A percentile compares a stretch with the other conserved stretches of the same genome.
Evolutionary conservation across 2,113 vertebrate genomes (phyloP).

Genomic region (Megaleporinus macrocephalus): DNA sequence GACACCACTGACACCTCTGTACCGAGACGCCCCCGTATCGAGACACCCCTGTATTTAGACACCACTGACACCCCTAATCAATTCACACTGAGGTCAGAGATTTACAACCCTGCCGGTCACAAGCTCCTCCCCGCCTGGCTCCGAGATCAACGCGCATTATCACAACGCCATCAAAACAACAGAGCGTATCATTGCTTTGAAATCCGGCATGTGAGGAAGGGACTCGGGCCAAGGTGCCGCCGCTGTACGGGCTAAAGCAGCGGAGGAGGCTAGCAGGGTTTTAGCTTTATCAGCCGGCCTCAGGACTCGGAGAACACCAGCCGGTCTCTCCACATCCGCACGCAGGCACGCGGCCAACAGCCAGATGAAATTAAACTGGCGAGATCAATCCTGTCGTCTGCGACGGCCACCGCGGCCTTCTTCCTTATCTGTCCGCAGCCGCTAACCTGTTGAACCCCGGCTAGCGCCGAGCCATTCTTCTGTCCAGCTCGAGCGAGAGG

Average conservation of each 20-base stretch:
- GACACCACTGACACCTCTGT: no score
- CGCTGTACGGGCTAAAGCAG: not conserved
- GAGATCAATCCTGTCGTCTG: constrained; percentile 61
- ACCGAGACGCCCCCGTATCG: no score
- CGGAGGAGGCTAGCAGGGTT: constrained; percentile 6
- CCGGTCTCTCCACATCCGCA: constrained; percentile 26
- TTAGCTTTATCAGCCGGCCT: constrained; percentile 49
- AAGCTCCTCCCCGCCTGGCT: not conserved
- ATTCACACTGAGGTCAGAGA: not conserved
- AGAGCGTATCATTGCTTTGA: constrained; percentile 53
- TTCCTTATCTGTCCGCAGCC: constrained; percentile 56
- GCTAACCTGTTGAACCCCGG: constrained; percentile 43
- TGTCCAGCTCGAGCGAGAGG: not conserved
- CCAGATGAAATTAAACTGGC: constrained; percentile 60
- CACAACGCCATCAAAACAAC: constrained; percentile 64
- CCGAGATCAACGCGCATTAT: constrained; percentile 65
- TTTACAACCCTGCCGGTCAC: not conserved
- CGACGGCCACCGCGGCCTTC: constrained; percentile 43
- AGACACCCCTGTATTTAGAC: no score
- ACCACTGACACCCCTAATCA: not conserved
- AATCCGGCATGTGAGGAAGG: constrained; percentile 44
- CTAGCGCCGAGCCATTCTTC: constrained; percentile 22
- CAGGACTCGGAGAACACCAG: constrained; percentile 32
- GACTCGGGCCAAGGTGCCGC: no score
- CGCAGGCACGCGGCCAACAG: constrained; percentile 44